Conservation (phyloP, 2,113 vertebrate genomes). For the Rattus rattus region DNA sequence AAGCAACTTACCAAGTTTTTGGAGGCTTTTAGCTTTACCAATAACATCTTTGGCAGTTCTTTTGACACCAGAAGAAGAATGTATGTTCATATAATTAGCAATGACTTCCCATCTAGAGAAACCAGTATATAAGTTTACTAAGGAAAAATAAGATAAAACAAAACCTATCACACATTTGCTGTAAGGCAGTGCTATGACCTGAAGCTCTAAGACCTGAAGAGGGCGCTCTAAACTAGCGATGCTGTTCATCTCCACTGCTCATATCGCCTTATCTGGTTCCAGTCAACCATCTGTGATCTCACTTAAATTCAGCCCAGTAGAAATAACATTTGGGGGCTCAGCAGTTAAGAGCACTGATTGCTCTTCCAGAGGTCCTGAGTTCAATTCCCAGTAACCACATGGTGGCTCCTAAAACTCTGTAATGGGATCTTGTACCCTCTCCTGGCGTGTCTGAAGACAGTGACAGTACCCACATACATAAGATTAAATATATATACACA, state of each 20-base stretch:
- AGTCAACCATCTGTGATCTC: slow-evolving; percentile 18
- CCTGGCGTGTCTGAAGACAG: too few species aligned
- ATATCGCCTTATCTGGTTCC: slow-evolving; percentile 5
- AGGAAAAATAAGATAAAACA: slow-evolving; percentile 6
- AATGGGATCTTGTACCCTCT: too few species aligned
- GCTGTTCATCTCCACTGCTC: not conserved
- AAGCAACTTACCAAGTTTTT: slow-evolving; percentile 93
- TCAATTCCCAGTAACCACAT: too few species aligned
- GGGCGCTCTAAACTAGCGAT: not conserved
- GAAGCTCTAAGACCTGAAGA: not conserved
- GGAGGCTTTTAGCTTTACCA: slow-evolving; percentile 97
- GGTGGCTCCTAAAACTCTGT: too few species aligned
- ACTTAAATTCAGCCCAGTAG: not conserved
- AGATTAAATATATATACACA: not conserved
- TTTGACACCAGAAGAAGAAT: slow-evolving; percentile 94
- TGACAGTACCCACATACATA: too few species aligned
- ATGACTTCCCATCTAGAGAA: slow-evolving; percentile 96
- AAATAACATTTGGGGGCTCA: not conserved
- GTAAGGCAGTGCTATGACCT: not conserved
- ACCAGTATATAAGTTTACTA: not conserved
- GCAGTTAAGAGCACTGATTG: too few species aligned
- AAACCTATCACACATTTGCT: slow-evolving; percentile 21
- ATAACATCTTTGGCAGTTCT: slow-evolving; percentile 98
- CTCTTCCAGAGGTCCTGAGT: too few species aligned
- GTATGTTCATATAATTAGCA: slow-evolving; percentile 98